Evolutionary conservation across 2,797 vertebrate species (phyloP).

Genomic region (Tamandua tetradactyla): DNA sequence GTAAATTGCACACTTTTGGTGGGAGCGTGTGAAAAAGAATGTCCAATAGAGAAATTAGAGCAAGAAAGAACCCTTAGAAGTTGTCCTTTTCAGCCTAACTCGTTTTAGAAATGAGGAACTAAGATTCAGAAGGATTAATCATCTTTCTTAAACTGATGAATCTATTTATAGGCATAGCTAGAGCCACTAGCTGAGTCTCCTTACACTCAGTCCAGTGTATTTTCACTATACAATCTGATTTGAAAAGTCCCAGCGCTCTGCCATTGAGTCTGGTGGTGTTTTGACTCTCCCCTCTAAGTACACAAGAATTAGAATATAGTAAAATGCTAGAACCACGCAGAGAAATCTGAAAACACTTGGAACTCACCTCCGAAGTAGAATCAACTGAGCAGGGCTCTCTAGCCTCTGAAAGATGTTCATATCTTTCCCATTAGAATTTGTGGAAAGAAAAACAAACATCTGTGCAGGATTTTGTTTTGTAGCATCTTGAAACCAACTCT

Average conservation of each 20-base stretch:
- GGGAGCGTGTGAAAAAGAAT: conserved; percentile 14
- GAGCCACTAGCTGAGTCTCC: background rate
- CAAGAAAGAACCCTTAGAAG: background rate
- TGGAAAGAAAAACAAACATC: conserved; percentile 58
- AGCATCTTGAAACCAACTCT: conserved; percentile 53
- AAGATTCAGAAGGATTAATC: background rate
- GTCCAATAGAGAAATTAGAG: background rate
- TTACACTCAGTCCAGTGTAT: background rate
- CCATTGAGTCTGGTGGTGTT: background rate
- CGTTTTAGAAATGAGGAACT: background rate
- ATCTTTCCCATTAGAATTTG: conserved; percentile 20
- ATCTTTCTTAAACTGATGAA: conserved; percentile 2
- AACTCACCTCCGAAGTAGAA: background rate
- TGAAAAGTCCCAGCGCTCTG: background rate
- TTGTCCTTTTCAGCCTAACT: background rate
- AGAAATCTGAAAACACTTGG: background rate
- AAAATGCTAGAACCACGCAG: background rate
- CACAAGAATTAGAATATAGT: background rate
- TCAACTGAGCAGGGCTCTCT: background rate
- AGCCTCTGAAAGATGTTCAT: background rate
- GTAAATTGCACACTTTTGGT: background rate
- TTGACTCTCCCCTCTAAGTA: background rate
- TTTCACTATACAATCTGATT: background rate
- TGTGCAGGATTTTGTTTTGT: conserved; percentile 50
- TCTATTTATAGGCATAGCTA: background rate